Evolutionary conservation across 2,113 vertebrate genomes (phyloP).

Genomic region (Lophura nycthemera): DNA sequence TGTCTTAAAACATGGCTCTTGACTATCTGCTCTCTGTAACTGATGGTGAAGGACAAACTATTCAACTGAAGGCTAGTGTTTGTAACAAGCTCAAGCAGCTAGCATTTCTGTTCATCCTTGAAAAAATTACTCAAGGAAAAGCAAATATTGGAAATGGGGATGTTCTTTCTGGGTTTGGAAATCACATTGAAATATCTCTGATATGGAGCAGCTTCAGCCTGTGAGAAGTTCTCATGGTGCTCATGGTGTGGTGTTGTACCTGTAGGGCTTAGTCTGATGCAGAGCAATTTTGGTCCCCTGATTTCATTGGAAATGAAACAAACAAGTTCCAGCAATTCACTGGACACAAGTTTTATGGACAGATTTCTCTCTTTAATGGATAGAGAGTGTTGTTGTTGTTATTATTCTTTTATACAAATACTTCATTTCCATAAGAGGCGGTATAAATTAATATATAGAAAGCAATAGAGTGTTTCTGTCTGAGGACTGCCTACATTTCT

Average conservation of each 20-base stretch:
- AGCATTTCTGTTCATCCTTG: neutral
- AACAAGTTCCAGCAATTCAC: neutral
- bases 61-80: neutral
- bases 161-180: neutral
- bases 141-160: neutral
- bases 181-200: fast-evolving
- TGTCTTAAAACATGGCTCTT: slow-evolving; percentile 36
- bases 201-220: neutral
- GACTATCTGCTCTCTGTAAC: slow-evolving; percentile 20
- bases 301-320: neutral
- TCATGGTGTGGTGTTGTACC: neutral
- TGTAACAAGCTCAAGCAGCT: neutral
- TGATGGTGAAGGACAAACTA: slow-evolving; percentile 34
- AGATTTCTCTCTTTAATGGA: neutral
- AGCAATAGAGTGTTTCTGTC: neutral
- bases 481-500: neutral
- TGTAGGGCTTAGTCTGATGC: neutral
- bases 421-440: neutral
- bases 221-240: neutral
- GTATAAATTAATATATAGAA: neutral
- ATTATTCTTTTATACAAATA: neutral
- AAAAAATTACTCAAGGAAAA: neutral
- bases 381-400: neutral
- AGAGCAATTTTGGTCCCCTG: neutral
- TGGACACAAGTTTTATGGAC: neutral